phyloP scores from a whole-genome alignment of 2,888 invertebrate species.

The Oasisia sp. region DNA sequence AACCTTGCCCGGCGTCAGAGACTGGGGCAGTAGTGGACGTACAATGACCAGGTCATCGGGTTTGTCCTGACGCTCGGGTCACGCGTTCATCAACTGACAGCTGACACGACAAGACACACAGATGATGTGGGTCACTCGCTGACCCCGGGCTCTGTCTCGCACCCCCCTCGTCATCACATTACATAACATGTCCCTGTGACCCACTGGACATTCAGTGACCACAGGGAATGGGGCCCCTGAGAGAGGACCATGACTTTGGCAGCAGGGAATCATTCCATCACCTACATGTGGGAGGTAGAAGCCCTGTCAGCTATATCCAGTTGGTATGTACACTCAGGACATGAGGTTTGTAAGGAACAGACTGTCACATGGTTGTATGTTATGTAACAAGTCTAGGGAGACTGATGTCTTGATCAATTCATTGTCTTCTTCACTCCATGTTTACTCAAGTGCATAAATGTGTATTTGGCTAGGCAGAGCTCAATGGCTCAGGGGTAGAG shows the following conservation, averaged over 20 bases:
- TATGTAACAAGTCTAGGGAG: neutral
- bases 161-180: neutral
- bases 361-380: neutral
- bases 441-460: too few species aligned
- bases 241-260: neutral
- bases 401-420: neutral
- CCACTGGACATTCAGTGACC: neutral
- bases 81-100: neutral
- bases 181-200: constrained; percentile 10
- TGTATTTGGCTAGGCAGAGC: too few species aligned
- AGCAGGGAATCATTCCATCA: neutral
- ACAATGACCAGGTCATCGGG: neutral
- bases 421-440: neutral
- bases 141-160: neutral
- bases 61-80: neutral
- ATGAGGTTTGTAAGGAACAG: neutral
- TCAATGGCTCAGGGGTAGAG: too few species aligned
- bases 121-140: constrained; percentile 2
- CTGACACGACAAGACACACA: neutral
- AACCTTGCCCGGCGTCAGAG: neutral
- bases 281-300: neutral
- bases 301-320: neutral
- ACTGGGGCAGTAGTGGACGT: neutral
- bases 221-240: neutral
- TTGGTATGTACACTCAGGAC: neutral